Conservation (phyloP, 2,113 vertebrate species). For the Tragelaphus strepsiceros region DNA sequence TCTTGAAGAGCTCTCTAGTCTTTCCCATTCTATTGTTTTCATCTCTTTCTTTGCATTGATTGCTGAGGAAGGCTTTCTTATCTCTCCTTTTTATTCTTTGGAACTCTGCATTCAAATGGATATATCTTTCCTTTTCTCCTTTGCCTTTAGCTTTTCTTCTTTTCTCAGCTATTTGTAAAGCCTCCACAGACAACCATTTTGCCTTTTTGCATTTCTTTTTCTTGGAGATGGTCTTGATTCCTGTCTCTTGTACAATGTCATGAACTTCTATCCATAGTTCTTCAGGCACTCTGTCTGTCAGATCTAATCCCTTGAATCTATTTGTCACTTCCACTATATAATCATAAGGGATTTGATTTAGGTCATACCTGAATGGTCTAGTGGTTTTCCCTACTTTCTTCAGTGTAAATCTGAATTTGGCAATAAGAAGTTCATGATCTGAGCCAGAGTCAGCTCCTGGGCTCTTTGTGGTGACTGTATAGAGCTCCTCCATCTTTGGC, state of each 20-base stretch:
- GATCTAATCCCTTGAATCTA: neutral
- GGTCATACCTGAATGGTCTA: neutral
- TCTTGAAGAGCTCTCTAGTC: neutral
- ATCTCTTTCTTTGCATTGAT: neutral
- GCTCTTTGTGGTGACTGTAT: too few relatives aligned
- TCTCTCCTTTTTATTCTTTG: neutral
- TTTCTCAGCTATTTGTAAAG: neutral
- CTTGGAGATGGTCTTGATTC: neutral
- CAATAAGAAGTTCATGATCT: neutral
- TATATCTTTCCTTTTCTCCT: neutral
- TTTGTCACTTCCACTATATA: neutral
- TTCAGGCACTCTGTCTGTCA: neutral
- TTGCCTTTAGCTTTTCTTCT: neutral
- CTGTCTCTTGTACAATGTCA: neutral
- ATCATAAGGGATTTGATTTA: neutral
- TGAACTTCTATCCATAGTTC: neutral
- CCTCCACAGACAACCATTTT: neutral
- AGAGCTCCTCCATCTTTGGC: too few relatives aligned
- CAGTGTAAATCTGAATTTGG: neutral
- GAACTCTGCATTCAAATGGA: neutral
- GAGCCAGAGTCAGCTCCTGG: too few relatives aligned
- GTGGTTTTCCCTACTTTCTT: neutral
- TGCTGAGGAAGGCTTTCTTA: neutral
- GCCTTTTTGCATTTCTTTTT: neutral
- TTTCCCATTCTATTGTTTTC: neutral